Evolutionary conservation across 2,113 vertebrate genomes (phyloP).

Genomic region (Halcyon senegalensis): DNA sequence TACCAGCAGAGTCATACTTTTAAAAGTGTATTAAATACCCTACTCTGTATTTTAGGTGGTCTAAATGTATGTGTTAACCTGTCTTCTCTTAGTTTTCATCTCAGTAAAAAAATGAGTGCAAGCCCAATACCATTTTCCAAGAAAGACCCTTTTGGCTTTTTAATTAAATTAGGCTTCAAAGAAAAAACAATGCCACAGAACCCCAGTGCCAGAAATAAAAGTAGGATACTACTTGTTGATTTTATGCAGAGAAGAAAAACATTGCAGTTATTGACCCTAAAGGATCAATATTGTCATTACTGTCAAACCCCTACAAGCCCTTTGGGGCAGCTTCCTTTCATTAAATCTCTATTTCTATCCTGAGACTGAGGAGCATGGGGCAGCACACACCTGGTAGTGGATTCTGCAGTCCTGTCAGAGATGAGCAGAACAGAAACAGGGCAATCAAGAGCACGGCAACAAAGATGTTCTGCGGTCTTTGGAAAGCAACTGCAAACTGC

Average conservation of each 20-base stretch:
- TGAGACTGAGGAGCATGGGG: background rate
- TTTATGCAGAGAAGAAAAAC: background rate
- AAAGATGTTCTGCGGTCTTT: background rate
- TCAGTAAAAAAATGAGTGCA: background rate
- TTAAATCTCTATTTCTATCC: background rate
- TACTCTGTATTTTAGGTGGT: background rate
- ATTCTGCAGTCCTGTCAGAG: rapidly evolving
- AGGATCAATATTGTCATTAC: background rate
- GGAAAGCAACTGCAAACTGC: background rate
- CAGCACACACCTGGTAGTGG: background rate
- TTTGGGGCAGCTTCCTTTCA: background rate
- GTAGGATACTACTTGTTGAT: background rate
- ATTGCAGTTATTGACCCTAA: background rate
- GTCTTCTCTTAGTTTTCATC: background rate
- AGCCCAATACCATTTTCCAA: background rate
- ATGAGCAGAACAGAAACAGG: background rate
- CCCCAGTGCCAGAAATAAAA: background rate
- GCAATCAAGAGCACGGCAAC: background rate
- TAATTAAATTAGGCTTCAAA: background rate
- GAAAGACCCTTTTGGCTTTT: background rate
- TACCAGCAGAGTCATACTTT: background rate
- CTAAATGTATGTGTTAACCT: background rate
- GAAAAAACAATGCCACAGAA: background rate
- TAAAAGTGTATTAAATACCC: background rate
- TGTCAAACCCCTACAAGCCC: background rate